Evolutionary conservation across 2,888 invertebrate genomes (phyloP), one percentile per base, ranked within the genome.

Genomic region (Athrips mouffetella): DNA sequence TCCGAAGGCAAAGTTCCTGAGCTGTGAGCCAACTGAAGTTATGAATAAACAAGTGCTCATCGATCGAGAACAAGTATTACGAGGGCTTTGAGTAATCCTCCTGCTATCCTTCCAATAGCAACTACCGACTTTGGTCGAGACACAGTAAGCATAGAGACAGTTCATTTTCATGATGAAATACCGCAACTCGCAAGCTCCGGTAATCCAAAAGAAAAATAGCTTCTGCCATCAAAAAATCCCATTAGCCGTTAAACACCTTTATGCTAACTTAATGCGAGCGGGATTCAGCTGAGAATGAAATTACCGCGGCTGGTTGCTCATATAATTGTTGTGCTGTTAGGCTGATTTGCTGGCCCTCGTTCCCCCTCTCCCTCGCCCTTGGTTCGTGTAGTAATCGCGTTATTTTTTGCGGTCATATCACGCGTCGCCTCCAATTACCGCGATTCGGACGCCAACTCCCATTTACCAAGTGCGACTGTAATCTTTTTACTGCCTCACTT

Each of bases 281-380:
- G 52, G 51, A 56, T 59, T 56, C 48, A 39, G 47, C 16, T n/a
- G 23, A 60, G 21, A 62, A 65, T 62, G 53, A 57, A 60, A 58
- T 65, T 65, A 65, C 55, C 45, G 53, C 33, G 53, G 11, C 57
- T 50, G 37, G 48, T 52, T 46, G 50, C 52, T n/a, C n/a, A n/a
- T n/a, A n/a, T 61, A 55, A 64, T 63, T 60, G 64, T 58, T 53
- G 40, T 47, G 59, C 60, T 60, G 59, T 64, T 64, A 61, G 48
- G 52, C 56, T 65, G 59, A 65, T 65, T 62, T 55, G 49, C 48
- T 18, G n/a, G 3, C 6, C 29, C 29, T 18, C 18, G 18, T 18
- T n/a, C 23, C 15, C 41, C 4, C 10, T n/a, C 27, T 16, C 8
- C 25, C 25, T 23, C 23, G 23, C 10, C 21, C 39, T 7, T 2